Base-by-base conservation (phyloP, 2,888 invertebrate species). In the Limnephilus lunatus region DNA sequence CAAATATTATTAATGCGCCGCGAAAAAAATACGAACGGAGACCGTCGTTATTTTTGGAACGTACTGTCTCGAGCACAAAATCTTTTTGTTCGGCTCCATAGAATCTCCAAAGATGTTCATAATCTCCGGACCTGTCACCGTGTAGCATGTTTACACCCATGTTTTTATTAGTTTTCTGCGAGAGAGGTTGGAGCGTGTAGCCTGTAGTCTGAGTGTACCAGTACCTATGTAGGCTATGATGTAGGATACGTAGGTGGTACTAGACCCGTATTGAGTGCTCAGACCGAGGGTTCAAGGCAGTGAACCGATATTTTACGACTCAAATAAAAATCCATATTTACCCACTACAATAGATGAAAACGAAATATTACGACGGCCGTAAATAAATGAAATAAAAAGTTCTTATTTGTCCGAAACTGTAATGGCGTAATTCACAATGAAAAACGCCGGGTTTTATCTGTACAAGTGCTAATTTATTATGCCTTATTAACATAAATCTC, bases 241-340 rank as follows among this genome's bases (percentile, higher is more conserved):
- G 68, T 25, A 25, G 25, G 68, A 68, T 53, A 53, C 14, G 53
- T 53, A 53, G 53, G 53, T 53, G 68, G 68, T 68, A 25, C 68
- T 92, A 86, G 90, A 91, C 87, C 88, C 87, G 39, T 53, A 89
- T 82, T 80, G 83, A 86, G 90, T 81, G 39, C 85, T 81, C 80
- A 87, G 31, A 83, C 81, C 32, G 44, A 35, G 39, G 89, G 92
- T 35, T 48, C 87, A 31, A 81, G 68, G 90, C 90, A 87, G n/a
- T 39, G 86, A 86, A 86, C 86, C 86, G 86, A 44, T 90, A 82
- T 92, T 93, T 93, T 93, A 93, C 91, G 93, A 90, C 83, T 81
- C 85, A 90, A 92, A 92, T 92, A 93, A 93, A 93, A 92, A 93
- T 92, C 92, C 92, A 92, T 93, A 93, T 93, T 93, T 93, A 81